Base-by-base conservation (phyloP, 2,888 invertebrate species). In the Plebejus melissa region DNA sequence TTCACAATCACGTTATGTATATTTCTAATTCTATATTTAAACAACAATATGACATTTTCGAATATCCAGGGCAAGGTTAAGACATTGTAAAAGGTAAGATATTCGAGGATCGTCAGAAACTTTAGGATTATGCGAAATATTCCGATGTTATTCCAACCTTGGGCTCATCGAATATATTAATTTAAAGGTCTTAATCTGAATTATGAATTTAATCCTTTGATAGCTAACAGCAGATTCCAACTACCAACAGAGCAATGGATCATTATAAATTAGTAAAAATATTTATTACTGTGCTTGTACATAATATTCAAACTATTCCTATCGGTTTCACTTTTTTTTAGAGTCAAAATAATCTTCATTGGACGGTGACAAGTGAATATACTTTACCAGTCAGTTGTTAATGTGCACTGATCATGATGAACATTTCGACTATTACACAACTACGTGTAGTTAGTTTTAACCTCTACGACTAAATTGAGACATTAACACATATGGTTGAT, bases 401-500 rank as follows among this genome's bases (percentile, higher is more conserved):
- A 1, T 46, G 2, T 46, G 9, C 54, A 16, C 4, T n/a, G 58
- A 58, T 58, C 7, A 60, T 60, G 28, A 60, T 28, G 28, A 28
- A 28, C 9, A 28, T 28, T 60, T 28, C 22, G 22, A 58, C 1
- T 58, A 1, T 60, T 60, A 60, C 28, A 60, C 28, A 28, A 28
- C 28, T 7, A 60, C 28, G 28, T 54, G 4, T 13, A 4, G 54
- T 54, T 16, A 22, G 13, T 4, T 16, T 16, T 16, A 54, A 54
- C 4, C 54, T 16, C 54, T 54, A 32, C 13, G 22, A 60, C 22
- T 28, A 28, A 60, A 60, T 60, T 60, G 58, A 60, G 58, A 60
- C 58, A 60, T 60, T 60, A 28, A 22, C 60, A 60, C 60, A 28
- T 60, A 28, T 9, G 58, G 38, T 41, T 70, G 70, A 70, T 70